A percentile compares a stretch with the other conserved stretches of the same genome.
phyloP scores from a whole-genome alignment of 1,140 invertebrate genomes.

The Drosophila nannoptera region DNA sequence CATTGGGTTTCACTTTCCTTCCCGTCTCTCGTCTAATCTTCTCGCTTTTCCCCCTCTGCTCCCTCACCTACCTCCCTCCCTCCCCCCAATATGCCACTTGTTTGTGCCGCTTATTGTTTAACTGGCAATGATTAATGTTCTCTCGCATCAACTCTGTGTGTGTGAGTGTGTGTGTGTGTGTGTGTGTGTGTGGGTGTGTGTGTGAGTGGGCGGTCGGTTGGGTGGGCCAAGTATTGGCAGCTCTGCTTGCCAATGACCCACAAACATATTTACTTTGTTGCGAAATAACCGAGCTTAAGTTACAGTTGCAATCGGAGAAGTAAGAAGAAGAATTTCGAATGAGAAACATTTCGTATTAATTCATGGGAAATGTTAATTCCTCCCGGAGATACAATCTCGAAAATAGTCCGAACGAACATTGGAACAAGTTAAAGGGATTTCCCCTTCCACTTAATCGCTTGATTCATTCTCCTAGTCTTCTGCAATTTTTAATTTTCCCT shows the following conservation, averaged over 20 bases:
- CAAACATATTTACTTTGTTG: conserved; percentile 41
- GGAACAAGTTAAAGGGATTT: too few relatives aligned
- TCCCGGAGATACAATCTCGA: too few relatives aligned
- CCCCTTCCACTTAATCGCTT: too few relatives aligned
- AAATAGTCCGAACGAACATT: too few relatives aligned
- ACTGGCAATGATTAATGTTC: conserved; percentile 72
- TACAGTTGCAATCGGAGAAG: too few relatives aligned
- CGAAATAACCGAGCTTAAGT: neutral
- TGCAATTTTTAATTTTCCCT: neutral
- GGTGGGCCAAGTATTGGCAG: conserved; percentile 39
- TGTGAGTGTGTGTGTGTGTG: conserved; percentile 2
- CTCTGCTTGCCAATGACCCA: conserved; percentile 64
- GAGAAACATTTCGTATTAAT: too few relatives aligned
- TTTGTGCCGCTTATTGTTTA: conserved; percentile 64
- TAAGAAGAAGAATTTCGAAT: too few relatives aligned
- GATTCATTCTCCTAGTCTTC: neutral
- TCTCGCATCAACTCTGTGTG: conserved; percentile 32
- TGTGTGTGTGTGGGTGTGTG: neutral
- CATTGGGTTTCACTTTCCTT: conserved; percentile 68
- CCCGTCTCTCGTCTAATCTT: conserved; percentile 10
- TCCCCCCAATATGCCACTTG: conserved; percentile 54
- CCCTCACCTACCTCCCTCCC: too few relatives aligned
- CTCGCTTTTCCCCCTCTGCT: too few relatives aligned
- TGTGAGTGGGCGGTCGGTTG: neutral
- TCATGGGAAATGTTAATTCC: too few relatives aligned